phyloP scores from a whole-genome alignment of 2,797 vertebrate species.

The Muscicapa comitata region DNA sequence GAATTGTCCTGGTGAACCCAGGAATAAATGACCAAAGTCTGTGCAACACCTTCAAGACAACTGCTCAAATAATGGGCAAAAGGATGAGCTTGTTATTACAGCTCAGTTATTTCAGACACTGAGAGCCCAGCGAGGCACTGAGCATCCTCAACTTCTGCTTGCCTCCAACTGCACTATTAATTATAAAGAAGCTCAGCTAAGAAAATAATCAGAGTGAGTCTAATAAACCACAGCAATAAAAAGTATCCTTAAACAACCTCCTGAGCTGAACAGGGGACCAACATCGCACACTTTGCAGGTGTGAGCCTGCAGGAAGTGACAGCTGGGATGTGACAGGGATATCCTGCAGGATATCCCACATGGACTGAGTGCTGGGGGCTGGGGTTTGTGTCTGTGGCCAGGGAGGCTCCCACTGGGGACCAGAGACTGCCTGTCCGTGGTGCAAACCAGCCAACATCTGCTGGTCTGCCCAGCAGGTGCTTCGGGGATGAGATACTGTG shows the following conservation, averaged over 20 bases:
- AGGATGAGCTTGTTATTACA: background rate
- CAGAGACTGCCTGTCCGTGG: background rate
- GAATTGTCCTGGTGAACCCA: background rate
- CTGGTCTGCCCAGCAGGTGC: background rate
- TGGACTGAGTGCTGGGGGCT: background rate
- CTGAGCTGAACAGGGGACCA: background rate
- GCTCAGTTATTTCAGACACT: background rate
- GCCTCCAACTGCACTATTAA: background rate
- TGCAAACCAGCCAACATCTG: background rate
- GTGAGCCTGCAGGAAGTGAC: background rate
- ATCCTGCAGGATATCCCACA: background rate
- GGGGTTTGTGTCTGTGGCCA: fast-evolving
- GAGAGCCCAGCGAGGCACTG: background rate
- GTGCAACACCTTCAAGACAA: background rate
- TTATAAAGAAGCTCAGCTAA: background rate
- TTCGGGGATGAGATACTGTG: background rate
- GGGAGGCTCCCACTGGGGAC: background rate
- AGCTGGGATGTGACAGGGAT: background rate
- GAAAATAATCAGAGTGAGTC: background rate
- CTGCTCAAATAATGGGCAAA: background rate
- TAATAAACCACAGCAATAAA: background rate
- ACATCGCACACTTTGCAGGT: background rate
- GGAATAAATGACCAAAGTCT: background rate
- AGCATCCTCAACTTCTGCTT: background rate
- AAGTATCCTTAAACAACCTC: background rate